Base-by-base conservation (phyloP, 2,797 vertebrate species). In the Tympanoctomys barrerae region DNA sequence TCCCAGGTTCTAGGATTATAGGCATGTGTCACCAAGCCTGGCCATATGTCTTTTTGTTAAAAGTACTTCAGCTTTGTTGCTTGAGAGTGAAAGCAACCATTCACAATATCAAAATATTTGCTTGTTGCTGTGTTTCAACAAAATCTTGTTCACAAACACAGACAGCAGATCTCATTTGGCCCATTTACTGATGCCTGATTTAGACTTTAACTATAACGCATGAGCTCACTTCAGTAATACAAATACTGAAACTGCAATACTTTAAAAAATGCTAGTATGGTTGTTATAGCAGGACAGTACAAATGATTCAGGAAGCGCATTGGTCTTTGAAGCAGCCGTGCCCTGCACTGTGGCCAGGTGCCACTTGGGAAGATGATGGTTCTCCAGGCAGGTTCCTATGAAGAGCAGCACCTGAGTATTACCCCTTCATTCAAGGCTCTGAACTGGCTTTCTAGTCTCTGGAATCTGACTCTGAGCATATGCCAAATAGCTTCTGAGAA, bases 181-280 rank as follows among this genome's bases (percentile, higher is more conserved):
- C 28, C 36, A 19, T 77, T 86, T 89, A 28, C 54, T 19, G 9
- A 52, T 36, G 12, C 36, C 73, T 66, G 33, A 59, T n/a, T 82
- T 87, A 79, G 26, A 66, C 13, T 75, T 89, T 57, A 59, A 82
- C 52, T 83, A 77, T 46, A 82, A 89, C 70, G 18, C 33, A 42
- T 39, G 5, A 28, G 28, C n/a, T 84, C 39, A 68, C 16, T 92
- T 84, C 70, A n/a, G 42, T 77, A 57, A 39, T 52, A 81, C 22
- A 86, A 66, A 87, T 71, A 39, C 22, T 80, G 79, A 87, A 75
- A n/a, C 16, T 66, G 11, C 62, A 92, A 79, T 59, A 87, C 92
- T 90, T 64, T 57, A 79, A 33, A 68, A 22, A 90, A 84, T 62
- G 28, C 49, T 49, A 46, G 21, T 64, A 57, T n/a, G 12, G 42